phyloP scores from a whole-genome alignment of 2,888 invertebrate genomes.

The Melieria picta region DNA sequence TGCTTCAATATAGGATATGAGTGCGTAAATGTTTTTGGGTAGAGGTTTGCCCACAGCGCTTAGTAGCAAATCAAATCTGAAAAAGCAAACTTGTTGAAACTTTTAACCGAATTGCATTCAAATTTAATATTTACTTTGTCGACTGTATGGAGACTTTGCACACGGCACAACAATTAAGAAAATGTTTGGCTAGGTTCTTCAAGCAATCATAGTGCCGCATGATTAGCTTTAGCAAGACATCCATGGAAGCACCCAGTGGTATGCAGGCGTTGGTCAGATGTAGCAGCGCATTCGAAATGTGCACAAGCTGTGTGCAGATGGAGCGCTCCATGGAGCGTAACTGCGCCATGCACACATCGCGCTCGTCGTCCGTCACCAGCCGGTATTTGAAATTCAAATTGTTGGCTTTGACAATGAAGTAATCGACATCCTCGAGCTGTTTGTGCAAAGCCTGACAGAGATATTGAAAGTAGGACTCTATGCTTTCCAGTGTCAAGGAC shows the following conservation, averaged over 20 bases:
- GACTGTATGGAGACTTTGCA: conserved; percentile 52
- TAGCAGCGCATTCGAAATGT: conserved; percentile 68
- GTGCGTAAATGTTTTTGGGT: conserved; percentile 68
- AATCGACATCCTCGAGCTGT: conserved; percentile 62
- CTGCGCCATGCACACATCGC: conserved; percentile 65
- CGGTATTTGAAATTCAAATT: conserved; percentile 65
- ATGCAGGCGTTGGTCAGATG: conserved; percentile 68
- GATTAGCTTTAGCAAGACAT: conserved; percentile 69
- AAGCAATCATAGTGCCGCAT: conserved; percentile 69
- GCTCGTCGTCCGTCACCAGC: conserved; percentile 66
- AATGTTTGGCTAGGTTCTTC: conserved; percentile 71
- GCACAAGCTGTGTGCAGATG: conserved; percentile 70
- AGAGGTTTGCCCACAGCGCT: conserved; percentile 70
- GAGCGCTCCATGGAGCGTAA: conserved; percentile 69
- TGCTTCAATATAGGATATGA: conserved; percentile 70
- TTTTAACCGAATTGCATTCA: neutral
- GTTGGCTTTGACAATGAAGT: conserved; percentile 66
- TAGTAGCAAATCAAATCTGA: conserved; percentile 68
- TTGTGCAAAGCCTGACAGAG: conserved; percentile 57
- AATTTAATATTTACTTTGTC: conserved; percentile 50
- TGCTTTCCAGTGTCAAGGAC: conserved; percentile 55
- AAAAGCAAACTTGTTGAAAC: conserved; percentile 27
- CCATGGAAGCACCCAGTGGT: conserved; percentile 69
- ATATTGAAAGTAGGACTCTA: conserved; percentile 54
- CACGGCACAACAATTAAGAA: conserved; percentile 67